Conservation (phyloP, 2,113 vertebrate species). For the Machaerirhynchus nigripectus region DNA sequence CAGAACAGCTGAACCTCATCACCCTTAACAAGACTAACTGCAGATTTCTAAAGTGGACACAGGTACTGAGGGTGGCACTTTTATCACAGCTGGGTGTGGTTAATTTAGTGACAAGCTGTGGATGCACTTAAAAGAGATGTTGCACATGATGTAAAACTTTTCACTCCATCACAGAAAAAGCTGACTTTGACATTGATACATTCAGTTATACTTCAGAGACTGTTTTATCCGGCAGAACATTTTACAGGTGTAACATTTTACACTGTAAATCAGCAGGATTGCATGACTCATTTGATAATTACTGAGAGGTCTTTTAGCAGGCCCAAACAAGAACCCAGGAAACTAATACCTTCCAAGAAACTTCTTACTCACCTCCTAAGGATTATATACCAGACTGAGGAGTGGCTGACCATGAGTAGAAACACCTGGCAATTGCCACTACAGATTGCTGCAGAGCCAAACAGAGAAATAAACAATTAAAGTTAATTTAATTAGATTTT, state of each 20-base stretch:
- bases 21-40: not conserved
- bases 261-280: not conserved
- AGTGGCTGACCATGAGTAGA: not conserved
- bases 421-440: not conserved
- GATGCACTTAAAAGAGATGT: not conserved
- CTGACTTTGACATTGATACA: not conserved
- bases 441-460: not conserved
- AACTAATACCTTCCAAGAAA: not conserved
- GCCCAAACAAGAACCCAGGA: not conserved
- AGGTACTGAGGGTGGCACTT: not conserved
- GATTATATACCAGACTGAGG: not conserved
- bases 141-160: not conserved
- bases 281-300: not conserved
- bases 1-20: not conserved
- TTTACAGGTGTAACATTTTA: not conserved
- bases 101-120: not conserved
- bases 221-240: not conserved
- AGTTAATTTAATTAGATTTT: not conserved
- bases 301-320: not conserved
- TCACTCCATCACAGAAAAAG: not conserved
- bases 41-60: not conserved
- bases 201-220: not conserved
- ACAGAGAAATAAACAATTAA: not conserved
- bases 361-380: not conserved
- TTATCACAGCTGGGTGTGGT: not conserved